phyloP scores from a whole-genome alignment of 2,888 invertebrate species.

The Limnephilus rhombicus region DNA sequence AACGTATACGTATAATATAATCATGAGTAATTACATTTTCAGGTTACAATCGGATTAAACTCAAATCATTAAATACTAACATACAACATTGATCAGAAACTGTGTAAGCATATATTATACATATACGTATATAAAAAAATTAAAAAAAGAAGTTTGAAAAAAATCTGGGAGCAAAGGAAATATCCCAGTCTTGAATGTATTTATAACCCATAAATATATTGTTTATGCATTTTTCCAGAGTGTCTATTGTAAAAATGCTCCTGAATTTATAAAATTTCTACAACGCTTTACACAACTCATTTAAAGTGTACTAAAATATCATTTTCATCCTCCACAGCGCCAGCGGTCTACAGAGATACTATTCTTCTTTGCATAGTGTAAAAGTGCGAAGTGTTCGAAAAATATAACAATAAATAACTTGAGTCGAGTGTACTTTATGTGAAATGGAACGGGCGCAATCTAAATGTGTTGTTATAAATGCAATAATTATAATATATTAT shows the following conservation, averaged over 20 bases:
- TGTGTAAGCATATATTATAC: no score
- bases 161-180: no score
- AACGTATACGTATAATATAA: no score
- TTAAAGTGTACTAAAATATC: conserved; percentile 8
- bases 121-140: no score
- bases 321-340: neutral
- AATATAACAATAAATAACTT: conserved; percentile 31
- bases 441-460: conserved; percentile 12
- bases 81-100: no score
- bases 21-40: no score
- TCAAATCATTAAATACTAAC: no score
- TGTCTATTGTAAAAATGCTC: neutral
- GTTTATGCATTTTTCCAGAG: neutral
- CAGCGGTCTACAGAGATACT: neutral
- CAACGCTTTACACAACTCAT: neutral
- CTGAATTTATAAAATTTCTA: neutral
- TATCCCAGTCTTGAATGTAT: no score
- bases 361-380: conserved; percentile 28
- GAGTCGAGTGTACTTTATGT: conserved; percentile 31
- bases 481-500: neutral
- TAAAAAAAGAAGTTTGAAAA: no score
- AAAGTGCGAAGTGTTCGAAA: conserved; percentile 24
- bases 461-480: neutral
- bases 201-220: no score
- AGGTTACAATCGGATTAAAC: no score